Evolutionary conservation across 2,113 vertebrate species (phyloP).

Genomic region (Junco hyemalis): DNA sequence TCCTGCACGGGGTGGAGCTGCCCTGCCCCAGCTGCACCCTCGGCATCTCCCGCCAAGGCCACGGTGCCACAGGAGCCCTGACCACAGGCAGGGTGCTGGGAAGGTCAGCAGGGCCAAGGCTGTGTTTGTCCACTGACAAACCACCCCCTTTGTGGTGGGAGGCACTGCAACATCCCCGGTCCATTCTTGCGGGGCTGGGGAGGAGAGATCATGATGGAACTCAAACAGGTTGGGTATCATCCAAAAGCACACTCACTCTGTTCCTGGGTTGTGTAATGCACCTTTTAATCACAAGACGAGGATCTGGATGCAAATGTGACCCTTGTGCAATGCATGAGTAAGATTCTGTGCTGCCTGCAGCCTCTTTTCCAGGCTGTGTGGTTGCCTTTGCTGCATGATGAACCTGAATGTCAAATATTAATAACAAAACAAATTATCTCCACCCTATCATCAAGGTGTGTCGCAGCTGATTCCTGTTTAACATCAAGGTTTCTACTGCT

Average conservation of each 20-base stretch:
- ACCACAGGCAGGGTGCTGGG: background rate
- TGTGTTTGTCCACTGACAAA: background rate
- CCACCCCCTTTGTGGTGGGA: background rate
- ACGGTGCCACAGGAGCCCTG: slow-evolving; percentile 21
- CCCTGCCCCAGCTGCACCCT: background rate
- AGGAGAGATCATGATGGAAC: background rate
- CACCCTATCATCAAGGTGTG: slow-evolving; percentile 72
- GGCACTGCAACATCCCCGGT: rapidly evolving
- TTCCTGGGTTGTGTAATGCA: slow-evolving; percentile 54
- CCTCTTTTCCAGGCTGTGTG: slow-evolving; percentile 29
- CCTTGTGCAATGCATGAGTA: slow-evolving; percentile 68
- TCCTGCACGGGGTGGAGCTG: slow-evolving; percentile 40
- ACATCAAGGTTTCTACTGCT: slow-evolving; percentile 58
- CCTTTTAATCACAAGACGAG: slow-evolving; percentile 37
- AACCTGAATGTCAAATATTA: slow-evolving; percentile 46
- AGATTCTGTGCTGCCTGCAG: slow-evolving; percentile 51
- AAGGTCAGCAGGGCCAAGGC: background rate
- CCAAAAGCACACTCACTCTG: background rate
- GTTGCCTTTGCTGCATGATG: slow-evolving; percentile 40
- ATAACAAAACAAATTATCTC: slow-evolving; percentile 69
- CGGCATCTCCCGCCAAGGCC: background rate
- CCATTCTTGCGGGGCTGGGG: rapidly evolving
- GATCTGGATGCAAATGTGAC: slow-evolving; percentile 56
- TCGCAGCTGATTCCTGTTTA: background rate
- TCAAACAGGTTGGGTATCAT: background rate